phyloP scores from a whole-genome alignment of 2,113 vertebrate genomes.

The Oceanodroma tethys region DNA sequence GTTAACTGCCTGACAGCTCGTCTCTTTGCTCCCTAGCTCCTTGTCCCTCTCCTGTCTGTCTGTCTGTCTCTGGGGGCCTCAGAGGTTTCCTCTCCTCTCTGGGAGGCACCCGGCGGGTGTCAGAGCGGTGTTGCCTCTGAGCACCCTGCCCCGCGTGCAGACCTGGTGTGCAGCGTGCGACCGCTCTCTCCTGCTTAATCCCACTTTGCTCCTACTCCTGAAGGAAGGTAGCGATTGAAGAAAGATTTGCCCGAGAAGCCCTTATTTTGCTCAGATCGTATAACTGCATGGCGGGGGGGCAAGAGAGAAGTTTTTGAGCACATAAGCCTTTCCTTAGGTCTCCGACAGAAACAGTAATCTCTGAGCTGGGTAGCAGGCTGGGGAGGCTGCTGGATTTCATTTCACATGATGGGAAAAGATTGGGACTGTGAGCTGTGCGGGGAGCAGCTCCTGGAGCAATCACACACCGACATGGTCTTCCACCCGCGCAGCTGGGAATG shows the following conservation, averaged over 20 bases:
- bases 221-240: background rate
- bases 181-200: background rate
- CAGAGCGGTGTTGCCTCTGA: background rate
- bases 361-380: background rate
- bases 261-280: background rate
- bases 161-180: rapidly evolving
- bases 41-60: background rate
- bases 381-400: background rate
- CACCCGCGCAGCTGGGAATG: background rate
- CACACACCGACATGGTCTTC: rapidly evolving
- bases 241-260: background rate
- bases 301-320: background rate
- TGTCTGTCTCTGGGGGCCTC: background rate
- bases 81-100: background rate
- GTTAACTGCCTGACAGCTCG: background rate
- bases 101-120: background rate
- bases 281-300: rapidly evolving
- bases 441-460: background rate
- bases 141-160: rapidly evolving
- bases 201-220: background rate
- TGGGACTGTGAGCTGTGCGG: background rate
- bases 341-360: background rate
- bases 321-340: background rate
- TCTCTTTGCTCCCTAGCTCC: background rate
- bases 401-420: rapidly evolving